Evolutionary conservation across 2,113 vertebrate genomes (phyloP), one percentile per base, ranked within the genome.

Genomic region (Eretmochelys imbricata): DNA sequence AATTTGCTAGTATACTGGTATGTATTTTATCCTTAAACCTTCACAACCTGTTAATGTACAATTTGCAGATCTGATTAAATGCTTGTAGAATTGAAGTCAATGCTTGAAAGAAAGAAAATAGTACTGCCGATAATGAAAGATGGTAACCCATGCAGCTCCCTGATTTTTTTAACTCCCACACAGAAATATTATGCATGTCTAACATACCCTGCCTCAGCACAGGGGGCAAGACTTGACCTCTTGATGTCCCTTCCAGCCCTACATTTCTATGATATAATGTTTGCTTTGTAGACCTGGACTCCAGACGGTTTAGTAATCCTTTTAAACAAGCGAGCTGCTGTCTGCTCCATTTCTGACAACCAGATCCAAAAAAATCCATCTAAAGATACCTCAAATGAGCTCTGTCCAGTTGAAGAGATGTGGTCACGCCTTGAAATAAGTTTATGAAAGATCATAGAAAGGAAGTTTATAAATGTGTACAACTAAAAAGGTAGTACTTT

Each of bases 181-280:
- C 2, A 31, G 38, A 54, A 69, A 7, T 4, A 46, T 4, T 24
- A 24, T 0, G 2, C 24, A 27, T 27, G 75, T 4, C 9, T 1
- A 51, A 10, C 1, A 2, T 35, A 7, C 4, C 14, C 65, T 38
- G 19, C n/a, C 9, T 38, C 65, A 38, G n/a, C n/a, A 72, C 4
- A 38, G 5, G 19, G 8, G 19, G 19, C 19, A 5, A 22, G 65
- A 72, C 17, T n/a, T 72, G 65, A 72, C 65, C n/a, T 38, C 65
- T 10, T 38, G 8, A 38, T 19, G n/a, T 20, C 17, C 35, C 8
- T n/a, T 38, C 31, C 35, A 69, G 65, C 17, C 17, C 31, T 59
- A 59, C 57, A 59, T 31, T 31, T 59, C 57, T 59, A 27, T 35
- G 31, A 69, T 69, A 69, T 24, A 57, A n/a, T 53, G 22, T 2